Base-by-base conservation (phyloP, 2,888 invertebrate genomes). In the Platycheirus rosarum region DNA sequence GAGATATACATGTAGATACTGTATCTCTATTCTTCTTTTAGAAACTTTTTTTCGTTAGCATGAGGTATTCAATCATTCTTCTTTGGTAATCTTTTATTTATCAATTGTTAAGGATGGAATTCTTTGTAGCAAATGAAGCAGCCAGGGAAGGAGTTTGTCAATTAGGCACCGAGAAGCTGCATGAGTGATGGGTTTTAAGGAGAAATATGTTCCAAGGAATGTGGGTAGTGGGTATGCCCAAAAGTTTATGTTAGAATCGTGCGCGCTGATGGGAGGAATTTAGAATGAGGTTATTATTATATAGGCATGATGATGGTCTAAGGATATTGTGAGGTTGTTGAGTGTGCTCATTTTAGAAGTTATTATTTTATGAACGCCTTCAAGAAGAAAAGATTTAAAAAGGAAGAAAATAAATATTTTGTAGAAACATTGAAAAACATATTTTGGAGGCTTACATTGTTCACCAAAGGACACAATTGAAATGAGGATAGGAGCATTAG, bases 11-110 rank as follows among this genome's bases (percentile, higher is more conserved):
- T 57, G 63, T 53, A 44, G 44, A 11, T 44, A 32, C 8, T 32
- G 5, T 63, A 32, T 32, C n/a, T n/a, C n/a, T n/a, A n/a, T 40
- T 40, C 2, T 35, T 79, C 44, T 55, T 69, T 32, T 23, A 4
- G 2, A 23, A 23, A 63, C 63, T 63, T 55, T 60, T 55, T 69
- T 71, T 74, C n/a, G n/a, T n/a, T 48, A 60, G 57, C 55, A 40
- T 70, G 69, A 49, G 62, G 79, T 62, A 82, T 82, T 82, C 80
- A 82, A 76, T 76, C 80, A 82, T 76, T 76, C 70, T 48, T 42
- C 65, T 55, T 23, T 48, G 62, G 44, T 57, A 42, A 51, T 53
- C 74, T 55, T 68, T 68, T 68, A 46, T 74, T 44, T 60, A 74
- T 74, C 63, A 75, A 65, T 80, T 80, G 57, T 70, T 70, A 26